Evolutionary conservation across 2,113 vertebrate genomes (phyloP).

Genomic region (Scytalopus superciliaris): DNA sequence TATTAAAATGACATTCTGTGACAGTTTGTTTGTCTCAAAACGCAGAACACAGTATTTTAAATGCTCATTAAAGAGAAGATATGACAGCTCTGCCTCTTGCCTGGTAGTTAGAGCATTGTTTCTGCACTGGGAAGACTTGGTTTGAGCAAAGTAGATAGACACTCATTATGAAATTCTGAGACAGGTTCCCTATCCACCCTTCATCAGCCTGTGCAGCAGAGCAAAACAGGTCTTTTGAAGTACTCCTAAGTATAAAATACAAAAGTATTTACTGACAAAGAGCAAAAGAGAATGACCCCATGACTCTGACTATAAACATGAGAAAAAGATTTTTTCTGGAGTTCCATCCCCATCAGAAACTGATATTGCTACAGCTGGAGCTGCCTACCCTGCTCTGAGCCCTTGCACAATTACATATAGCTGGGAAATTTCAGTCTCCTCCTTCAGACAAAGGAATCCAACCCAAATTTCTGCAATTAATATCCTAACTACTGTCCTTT

Average conservation of each 20-base stretch:
- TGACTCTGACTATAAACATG: neutral
- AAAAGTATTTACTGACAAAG: neutral
- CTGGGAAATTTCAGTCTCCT: neutral
- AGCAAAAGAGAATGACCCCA: neutral
- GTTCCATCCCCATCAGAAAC: neutral
- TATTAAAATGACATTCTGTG: neutral
- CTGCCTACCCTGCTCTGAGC: neutral
- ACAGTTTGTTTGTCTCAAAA: slow-evolving; percentile 37
- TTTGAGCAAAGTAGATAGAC: neutral
- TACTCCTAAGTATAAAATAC: neutral
- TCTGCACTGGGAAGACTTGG: neutral
- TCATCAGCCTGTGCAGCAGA: slow-evolving; percentile 1
- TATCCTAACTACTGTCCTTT: neutral
- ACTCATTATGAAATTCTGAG: neutral
- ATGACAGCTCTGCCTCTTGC: slow-evolving; percentile 28
- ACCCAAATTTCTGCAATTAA: neutral
- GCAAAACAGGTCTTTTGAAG: slow-evolving; percentile 6
- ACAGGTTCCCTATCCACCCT: neutral
- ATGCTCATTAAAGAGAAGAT: slow-evolving; percentile 39
- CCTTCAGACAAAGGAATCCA: neutral
- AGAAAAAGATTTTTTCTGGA: neutral
- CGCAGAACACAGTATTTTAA: neutral
- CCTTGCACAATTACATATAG: neutral
- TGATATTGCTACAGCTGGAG: neutral
- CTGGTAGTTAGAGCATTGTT: neutral